Evolutionary conservation across 2,888 invertebrate genomes (phyloP), one percentile per base, ranked within the genome.

Genomic region (Agonopterix subpropinquella): DNA sequence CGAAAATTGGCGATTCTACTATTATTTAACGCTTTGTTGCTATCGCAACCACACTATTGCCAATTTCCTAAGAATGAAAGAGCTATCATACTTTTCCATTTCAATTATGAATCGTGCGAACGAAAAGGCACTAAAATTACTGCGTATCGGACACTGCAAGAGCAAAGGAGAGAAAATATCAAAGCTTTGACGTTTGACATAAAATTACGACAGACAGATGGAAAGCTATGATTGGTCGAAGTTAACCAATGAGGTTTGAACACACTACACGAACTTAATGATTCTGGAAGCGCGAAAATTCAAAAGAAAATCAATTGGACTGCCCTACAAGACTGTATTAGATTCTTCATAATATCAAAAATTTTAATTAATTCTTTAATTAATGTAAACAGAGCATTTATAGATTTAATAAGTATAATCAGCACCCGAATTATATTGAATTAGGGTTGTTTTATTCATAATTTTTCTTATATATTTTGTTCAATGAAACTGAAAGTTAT

Each of bases 141-240:
- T 39, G 42, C 42, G 8, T 13, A 13, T 41, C 10, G 13, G 58
- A 61, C 55, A 41, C 35, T 4, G 43, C 64, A 72, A 88, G 54
- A 64, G 74, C 61, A 72, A 72, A 9, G 57, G 61, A 51, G 44
- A 48, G 11, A 45, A 36, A 13, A 62, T 63, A 54, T 61, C 47
- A 57, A 58, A 60, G 61, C 66, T 66, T 59, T 64, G 61, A 64
- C 60, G 62, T 68, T 64, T 70, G 70, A 73, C 74, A 70, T 75
- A n/a, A 63, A 70, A 67, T 73, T 82, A 85, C 82, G 74, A 66
- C 78, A 90, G 91, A 91, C 92, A 92, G 93, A 92, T 94, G 93
- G 92, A 92, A 89, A 65, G 66, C 67, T 79, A 50, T 73, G 60
- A 93, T 93, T 93, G 92, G 93, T 67, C 59, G 58, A 51, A 59